These are phyloP conservation scores for Hemicordylus capensis DNA, from an alignment of 2,113 vertebrate genomes.

Conservation along the genomic window DNA sequence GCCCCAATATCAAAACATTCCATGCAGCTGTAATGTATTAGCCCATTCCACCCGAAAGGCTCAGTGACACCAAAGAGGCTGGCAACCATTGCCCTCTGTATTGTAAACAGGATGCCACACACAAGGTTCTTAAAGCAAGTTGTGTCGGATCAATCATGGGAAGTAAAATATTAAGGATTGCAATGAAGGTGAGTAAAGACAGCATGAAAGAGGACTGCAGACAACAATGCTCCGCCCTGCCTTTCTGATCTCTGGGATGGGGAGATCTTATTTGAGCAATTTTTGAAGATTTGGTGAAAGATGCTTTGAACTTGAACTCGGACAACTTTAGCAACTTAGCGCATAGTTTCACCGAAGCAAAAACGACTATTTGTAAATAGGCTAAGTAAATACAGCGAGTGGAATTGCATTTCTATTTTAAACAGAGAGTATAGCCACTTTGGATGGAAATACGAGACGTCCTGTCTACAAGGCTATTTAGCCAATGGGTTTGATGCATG, in stretches of 20 bases:
- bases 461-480: slow-evolving; percentile 75
- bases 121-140: background rate
- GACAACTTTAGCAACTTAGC: slow-evolving; percentile 58
- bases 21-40: background rate
- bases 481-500: slow-evolving; percentile 79
- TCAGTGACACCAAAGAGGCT: background rate
- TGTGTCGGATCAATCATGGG: background rate
- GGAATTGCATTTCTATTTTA: slow-evolving; percentile 72
- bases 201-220: background rate
- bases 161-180: background rate
- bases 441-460: slow-evolving; percentile 81
- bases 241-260: background rate
- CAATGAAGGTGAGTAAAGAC: background rate
- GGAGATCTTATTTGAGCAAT: background rate
- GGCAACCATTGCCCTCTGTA: background rate
- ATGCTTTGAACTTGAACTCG: slow-evolving; percentile 53
- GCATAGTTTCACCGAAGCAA: slow-evolving; percentile 62
- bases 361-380: slow-evolving; percentile 70
- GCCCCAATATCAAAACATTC: background rate
- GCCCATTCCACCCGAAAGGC: background rate
- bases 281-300: background rate
- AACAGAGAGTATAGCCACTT: slow-evolving; percentile 69
- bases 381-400: slow-evolving; percentile 65
- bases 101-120: background rate
- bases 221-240: background rate